Evolutionary conservation across 2,797 vertebrate genomes (phyloP), one percentile per base, ranked within the genome.

Genomic region (Zenarchopterus dispar): DNA sequence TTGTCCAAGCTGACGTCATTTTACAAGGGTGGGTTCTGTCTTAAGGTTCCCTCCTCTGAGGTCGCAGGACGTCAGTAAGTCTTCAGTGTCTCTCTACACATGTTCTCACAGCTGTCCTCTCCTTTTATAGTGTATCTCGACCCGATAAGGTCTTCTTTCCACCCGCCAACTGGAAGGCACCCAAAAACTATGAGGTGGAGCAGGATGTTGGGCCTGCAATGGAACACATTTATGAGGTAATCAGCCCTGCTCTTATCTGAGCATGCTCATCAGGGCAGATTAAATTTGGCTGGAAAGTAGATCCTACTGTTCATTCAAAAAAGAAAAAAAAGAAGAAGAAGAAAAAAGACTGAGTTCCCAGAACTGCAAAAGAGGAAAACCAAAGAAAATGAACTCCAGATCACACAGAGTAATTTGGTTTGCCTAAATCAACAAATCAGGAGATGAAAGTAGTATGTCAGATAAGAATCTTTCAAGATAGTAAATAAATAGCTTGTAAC

Each of bases 221-320:
- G 61, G 92, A 95, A 62, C 96, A 97, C 43, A 92, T 97, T 68
- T 97, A 96, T 51, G 96, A 97, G 95, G 97, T 97, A 88, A 82
- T 73, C 56, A 11, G 58, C n/a, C 54, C 10, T 18, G 11, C 46
- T 51, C 24, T 62, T 65, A 67, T 52, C 73, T 75, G 52, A 51
- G 56, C 51, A 70, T 50, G 62, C 67, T 80, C 74, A 62, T 8
- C 15, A 26, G n/a, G 46, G 61, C 28, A 52, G 26, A 55, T 70
- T 28, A 65, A 48, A 82, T 43, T 51, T 49, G 49, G 28, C 33
- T 70, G 63, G 67, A 73, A 71, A 69, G 69, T 62, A 71, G 28
- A 73, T 56, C 48, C 49, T 56, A 58, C 11, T 69, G 58, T 75
- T 82, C 21, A 28, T 63, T 28, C n/a, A 44, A 52, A 65, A 66